A percentile compares a stretch with the other conserved stretches of the same genome.
Conservation (phyloP, 2,888 invertebrate genomes). For the Drosophila mercatorum region DNA sequence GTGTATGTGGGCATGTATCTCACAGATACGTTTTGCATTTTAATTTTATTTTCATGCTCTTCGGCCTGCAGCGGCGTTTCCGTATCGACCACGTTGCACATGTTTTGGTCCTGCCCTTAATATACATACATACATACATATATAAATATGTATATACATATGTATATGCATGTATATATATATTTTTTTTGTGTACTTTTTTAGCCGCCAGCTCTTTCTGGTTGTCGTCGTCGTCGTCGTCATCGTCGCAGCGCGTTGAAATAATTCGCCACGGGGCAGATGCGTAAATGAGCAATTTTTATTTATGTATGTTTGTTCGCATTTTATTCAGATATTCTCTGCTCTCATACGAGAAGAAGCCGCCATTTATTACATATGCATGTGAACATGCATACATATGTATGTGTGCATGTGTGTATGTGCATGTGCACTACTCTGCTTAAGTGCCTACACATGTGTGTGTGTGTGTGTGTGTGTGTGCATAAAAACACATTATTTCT, state of each 20-base stretch:
- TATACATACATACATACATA: conserved; percentile 20
- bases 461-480: conserved; percentile 7
- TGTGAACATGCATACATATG: conserved; percentile 2
- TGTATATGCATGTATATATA: too few species aligned
- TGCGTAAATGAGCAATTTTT: conserved; percentile 75
- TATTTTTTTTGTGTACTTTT: conserved; percentile 11
- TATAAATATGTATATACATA: conserved; percentile 18
- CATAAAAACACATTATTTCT: background rate
- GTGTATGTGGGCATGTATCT: conserved; percentile 49
- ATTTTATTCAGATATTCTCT: conserved; percentile 41
- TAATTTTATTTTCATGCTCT: conserved; percentile 75
- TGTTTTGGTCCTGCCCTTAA: conserved; percentile 62
- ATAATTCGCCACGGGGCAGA: conserved; percentile 75
- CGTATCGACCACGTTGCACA: conserved; percentile 61
- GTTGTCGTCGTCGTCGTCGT: conserved; percentile 17
- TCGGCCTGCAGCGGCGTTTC: conserved; percentile 53
- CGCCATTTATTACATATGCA: conserved; percentile 44
- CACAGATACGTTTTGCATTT: conserved; percentile 73
- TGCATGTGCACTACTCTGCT: background rate
- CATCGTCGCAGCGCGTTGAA: conserved; percentile 60
- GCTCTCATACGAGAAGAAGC: conserved; percentile 25
- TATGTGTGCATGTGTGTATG: conserved; percentile 4
- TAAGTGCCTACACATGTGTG: conserved; percentile 12
- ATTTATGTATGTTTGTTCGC: conserved; percentile 55
- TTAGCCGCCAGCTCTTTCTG: conserved; percentile 35